These are phyloP conservation scores for Emmelina monodactyla DNA, from an alignment of 2,888 invertebrate genomes.

Conservation along the genomic window DNA sequence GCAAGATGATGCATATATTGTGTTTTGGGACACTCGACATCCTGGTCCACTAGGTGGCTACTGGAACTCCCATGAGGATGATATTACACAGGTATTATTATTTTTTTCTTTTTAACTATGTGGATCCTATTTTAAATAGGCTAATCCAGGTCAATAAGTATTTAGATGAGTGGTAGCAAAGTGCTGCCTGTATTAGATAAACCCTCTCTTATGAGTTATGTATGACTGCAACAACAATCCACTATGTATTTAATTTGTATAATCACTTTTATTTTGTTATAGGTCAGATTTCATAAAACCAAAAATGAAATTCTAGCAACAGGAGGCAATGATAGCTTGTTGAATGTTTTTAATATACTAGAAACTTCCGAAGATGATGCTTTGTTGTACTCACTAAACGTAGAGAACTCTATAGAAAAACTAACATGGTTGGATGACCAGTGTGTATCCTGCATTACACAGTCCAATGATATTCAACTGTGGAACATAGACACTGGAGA, in stretches of 20 bases:
- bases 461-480: conserved; percentile 72
- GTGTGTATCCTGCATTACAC: conserved; percentile 71
- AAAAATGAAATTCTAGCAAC: conserved; percentile 74
- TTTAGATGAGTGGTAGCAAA: too few relatives aligned
- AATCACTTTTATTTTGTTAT: conserved; percentile 16
- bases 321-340: conserved; percentile 83
- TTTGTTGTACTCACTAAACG: conserved; percentile 76
- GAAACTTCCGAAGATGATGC: conserved; percentile 82
- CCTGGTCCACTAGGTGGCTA: conserved; percentile 76
- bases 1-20: conserved; percentile 73
- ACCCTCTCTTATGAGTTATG: too few relatives aligned
- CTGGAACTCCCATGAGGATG: conserved; percentile 84
- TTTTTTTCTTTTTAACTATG: neutral
- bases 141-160: too few relatives aligned
- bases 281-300: conserved; percentile 75
- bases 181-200: too few relatives aligned
- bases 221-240: too few relatives aligned
- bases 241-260: too few relatives aligned
- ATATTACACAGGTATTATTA: conserved; percentile 71
- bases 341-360: conserved; percentile 83
- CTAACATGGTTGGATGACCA: conserved; percentile 62
- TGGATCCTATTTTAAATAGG: too few relatives aligned
- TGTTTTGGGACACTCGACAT: conserved; percentile 82
- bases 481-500: conserved; percentile 73
- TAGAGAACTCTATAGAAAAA: conserved; percentile 77